Conservation (phyloP, 2,888 invertebrate species). For the Branchipolynoe longqiensis region DNA sequence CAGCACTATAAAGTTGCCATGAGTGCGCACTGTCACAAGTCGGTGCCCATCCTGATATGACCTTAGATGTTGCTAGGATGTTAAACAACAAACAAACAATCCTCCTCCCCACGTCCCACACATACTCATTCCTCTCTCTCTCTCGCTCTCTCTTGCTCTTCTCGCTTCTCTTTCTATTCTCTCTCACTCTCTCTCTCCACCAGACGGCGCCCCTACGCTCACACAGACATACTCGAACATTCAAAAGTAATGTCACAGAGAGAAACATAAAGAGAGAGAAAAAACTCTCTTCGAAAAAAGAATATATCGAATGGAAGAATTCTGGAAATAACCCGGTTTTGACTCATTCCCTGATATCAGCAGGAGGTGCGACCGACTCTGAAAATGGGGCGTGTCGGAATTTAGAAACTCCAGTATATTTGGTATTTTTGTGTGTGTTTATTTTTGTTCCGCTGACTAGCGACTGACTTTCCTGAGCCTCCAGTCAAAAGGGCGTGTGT, state of each 20-base stretch:
- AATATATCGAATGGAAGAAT: not conserved
- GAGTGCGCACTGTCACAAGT: no score
- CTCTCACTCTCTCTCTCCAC: not conserved
- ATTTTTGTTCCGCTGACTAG: not conserved
- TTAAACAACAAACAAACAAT: no score
- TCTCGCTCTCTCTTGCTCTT: not conserved
- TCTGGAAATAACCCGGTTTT: not conserved
- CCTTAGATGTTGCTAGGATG: no score
- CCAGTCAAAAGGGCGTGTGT: conserved; percentile 5
- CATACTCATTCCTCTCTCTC: no score
- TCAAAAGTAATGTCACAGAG: not conserved
- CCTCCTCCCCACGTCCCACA: no score
- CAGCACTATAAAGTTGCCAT: no score
- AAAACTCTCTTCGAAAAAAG: not conserved
- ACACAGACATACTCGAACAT: not conserved
- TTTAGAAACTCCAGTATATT: conserved; percentile 51
- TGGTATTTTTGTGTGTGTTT: not conserved
- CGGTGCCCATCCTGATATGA: no score
- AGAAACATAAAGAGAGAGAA: not conserved
- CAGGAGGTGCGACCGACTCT: not conserved
- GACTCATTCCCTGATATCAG: conserved; percentile 31
- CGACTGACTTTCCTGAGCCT: not conserved
- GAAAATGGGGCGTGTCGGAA: conserved; percentile 44
- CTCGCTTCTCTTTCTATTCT: not conserved
- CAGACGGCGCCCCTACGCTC: not conserved